Evolutionary conservation across 2,797 vertebrate genomes (phyloP), one percentile per base, ranked within the genome.

Genomic region (Pachyuromys duprasi): DNA sequence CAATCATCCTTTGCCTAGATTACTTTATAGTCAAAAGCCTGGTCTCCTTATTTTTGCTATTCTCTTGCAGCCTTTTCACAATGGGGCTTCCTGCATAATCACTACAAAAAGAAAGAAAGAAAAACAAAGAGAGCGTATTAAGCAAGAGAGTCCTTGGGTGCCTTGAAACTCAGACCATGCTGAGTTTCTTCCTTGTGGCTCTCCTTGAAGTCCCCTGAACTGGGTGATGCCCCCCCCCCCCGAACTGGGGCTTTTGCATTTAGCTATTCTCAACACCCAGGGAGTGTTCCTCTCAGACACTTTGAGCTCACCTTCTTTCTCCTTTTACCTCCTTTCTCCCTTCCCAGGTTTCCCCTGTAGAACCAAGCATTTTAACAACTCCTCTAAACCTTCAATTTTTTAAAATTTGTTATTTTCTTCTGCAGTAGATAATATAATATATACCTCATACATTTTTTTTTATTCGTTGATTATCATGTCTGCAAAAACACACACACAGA

Each of bases 51-150:
- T 75, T 88, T 91, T 84, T 2, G 36, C 1, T 65, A 42, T 84
- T 90, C 57, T 39, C n/a, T 17, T 67, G 39, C 1, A 93, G 69
- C 55, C 55, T 86, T 95, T 95, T 86, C 42, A 83, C 65, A 93
- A 45, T 26, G 14, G 14, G 17, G 18, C 8, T 91, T 36, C 39
- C 2, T 28, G 76, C 1, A 14, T 6, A 31, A 78, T 57, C 20
- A 4, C 12, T 72, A 42, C 8, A 65, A 60, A 7, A 18, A 49
- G 49, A 49, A 49, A 49, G 49, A 49, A 57, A 57, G 4, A 39
- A 72, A 78, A 18, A 45, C 15, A 33, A 67, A 78, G 70, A 87
- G 45, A 92, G 17, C 15, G 42, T 42, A 42, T 82, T 78, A 76
- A 53, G 75, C 24, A 78, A 18, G 67, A 36, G 60, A 72, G 18